Base-by-base conservation (phyloP, 2,888 invertebrate genomes). In the Xestoiulus laeticollis region DNA sequence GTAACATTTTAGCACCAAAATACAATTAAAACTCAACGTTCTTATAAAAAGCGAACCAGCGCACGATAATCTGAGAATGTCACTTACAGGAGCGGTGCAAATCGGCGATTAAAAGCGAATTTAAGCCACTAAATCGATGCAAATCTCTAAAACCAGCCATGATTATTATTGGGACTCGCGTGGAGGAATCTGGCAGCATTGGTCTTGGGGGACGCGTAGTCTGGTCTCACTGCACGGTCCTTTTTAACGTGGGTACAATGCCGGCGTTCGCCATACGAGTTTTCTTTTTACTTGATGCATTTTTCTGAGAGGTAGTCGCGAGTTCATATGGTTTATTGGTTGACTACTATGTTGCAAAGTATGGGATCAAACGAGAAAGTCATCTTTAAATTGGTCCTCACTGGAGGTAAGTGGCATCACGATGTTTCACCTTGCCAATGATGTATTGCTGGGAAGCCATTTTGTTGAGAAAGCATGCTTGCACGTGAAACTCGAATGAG, bases 231-330 rank as follows among this genome's bases (percentile, higher is more conserved):
- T 16, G 19, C 53, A n/a, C 53, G 16, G 16, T 53, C n/a, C 53
- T 53, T 53, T 53, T 53, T 53, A 53, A 53, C 19, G 53, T n/a
- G 19, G 53, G 53, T n/a, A 19, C 5, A 53, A 53, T 53, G 53
- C 53, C 53, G 53, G 53, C 5, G 53, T n/a, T 53, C n/a, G 53
- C 53, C 53, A 53, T 53, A 19, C 53, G 53, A 53, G 53, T 19
- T 53, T 53, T 16, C 53, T 53, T 53, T 53, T 53, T 53, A 53
- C 19, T 53, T 53, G 19, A 53, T 53, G 53, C 53, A n/a, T 53
- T 53, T 53, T 53, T 53, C 53, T 53, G 48, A 48, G 48, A 48
- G 48, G 48, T 48, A n/a, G 53, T 53, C 53, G 53, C n/a, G 53
- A 53, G 53, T 53, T 53, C n/a, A 4, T 53, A 53, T 53, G 53